Conservation (phyloP, 2,888 invertebrate species). For the Scaptomyza reducta region DNA sequence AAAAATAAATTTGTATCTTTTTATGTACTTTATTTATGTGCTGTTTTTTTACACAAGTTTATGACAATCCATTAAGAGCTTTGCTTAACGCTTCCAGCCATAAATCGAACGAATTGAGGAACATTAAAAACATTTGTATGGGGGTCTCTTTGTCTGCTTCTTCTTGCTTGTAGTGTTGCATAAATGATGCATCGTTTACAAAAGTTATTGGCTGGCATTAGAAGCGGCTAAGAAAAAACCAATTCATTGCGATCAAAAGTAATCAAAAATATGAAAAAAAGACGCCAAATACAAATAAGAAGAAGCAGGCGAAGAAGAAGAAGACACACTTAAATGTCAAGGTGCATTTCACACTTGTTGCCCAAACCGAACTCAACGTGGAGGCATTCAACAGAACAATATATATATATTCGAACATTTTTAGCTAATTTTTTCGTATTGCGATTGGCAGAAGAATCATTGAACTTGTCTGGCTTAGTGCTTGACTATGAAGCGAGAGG, state of each 20-base stretch:
- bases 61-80: background rate
- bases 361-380: background rate
- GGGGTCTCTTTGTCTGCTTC: background rate
- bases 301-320: conserved; percentile 11
- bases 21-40: background rate
- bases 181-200: conserved; percentile 49
- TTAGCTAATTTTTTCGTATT: conserved; percentile 59
- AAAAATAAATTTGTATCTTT: background rate
- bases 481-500: background rate
- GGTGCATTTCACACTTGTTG: conserved; percentile 73
- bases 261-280: conserved; percentile 48
- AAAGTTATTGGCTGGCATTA: conserved; percentile 53
- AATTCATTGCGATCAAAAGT: conserved; percentile 63
- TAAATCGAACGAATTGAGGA: conserved; percentile 14
- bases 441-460: conserved; percentile 63
- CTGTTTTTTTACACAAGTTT: background rate
- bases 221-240: conserved; percentile 37
- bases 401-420: conserved; percentile 59
- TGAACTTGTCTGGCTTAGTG: conserved; percentile 64
- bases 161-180: conserved; percentile 19
- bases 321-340: conserved; percentile 65
- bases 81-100: conserved; percentile 18
- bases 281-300: conserved; percentile 7
- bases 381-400: conserved; percentile 20
- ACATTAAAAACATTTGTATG: conserved; percentile 36